Base-by-base conservation (phyloP, 2,888 invertebrate genomes). In the Gortyna flavago region DNA sequence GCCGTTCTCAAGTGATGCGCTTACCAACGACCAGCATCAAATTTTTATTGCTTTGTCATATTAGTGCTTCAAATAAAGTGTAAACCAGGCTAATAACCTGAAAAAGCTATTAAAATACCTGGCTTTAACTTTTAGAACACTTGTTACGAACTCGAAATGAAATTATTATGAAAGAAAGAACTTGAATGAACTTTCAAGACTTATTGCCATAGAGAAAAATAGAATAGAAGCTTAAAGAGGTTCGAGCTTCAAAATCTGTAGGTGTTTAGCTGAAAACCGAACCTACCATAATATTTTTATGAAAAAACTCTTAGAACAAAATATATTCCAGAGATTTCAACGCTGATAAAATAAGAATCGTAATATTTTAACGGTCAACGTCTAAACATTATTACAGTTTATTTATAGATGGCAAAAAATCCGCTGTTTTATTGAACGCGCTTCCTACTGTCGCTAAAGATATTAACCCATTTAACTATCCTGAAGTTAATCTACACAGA, bases 381-480 rank as follows among this genome's bases (percentile, higher is more conserved):
- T 62, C 59, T 81, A 61, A 67, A 69, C 54, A 62, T 79, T 65
- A 83, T 79, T 57, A 51, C 75, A 75, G 73, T 84, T 79, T 84
- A 84, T 84, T 83, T 79, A 75, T 84, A 84, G 79, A 84, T 68
- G 51, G 41, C 79, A 57, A 84, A 83, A 84, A 81, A 81, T 29
- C 59, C 66, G 25, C 62, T 67, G 66, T 85, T 83, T 75, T 83
- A 83, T 75, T 57, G 67, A 79, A 86, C 67, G 64, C 70, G 51
- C 66, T 79, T 77, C 65, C 75, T 64, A 77, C 72, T 75, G 84
- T 77, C 88, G 73, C 77, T 67, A 57, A 29, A 77, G 54, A 79
- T 85, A 86, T 87, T 87, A 87, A 87, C 85, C 88, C 69, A 88
- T 83, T 88, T 87, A 32, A 72, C 59, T 65, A 54, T 70, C 68